Base-by-base conservation (phyloP, 2,113 vertebrate species). In the Axis porcinus region DNA sequence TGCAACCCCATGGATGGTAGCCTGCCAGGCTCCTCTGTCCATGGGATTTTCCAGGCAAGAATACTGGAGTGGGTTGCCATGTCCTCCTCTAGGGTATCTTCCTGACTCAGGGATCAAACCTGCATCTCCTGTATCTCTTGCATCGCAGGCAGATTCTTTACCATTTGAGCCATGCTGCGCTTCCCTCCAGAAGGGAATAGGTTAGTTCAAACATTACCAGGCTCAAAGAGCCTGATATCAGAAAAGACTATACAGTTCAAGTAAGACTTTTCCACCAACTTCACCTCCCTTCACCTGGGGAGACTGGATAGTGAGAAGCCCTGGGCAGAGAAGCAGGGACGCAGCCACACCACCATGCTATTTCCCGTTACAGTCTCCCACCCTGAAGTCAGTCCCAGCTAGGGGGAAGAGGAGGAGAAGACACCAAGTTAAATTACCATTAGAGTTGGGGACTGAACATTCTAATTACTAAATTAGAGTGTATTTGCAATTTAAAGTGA, bases 401-500 rank as follows among this genome's bases (percentile, higher is more conserved):
- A 25, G 23, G n/a, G 25, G 10, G 16, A 43, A 11, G 25, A 40
- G 10, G 6, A 74, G 64, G 13, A 79, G 86, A 94, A 79, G 74
- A 67, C 27, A 30, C 52, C 15, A 40, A 82, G 9, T 30, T 64
- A 58, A 91, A 91, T 90, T 27, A 96, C 57, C 21, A 25, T 74
- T 67, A 58, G 81, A 90, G 21, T 93, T 81, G 54, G 47, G 30
- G 64, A n/a, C 82, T 79, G 33, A 89, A 62, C 54, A 60, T 64
- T 87, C 64, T 89, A 89, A 95, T 86, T 40, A 88, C 62, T 94
- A 91, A 93, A 93, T 74, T 19, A 93, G 83, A 57, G 33, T 78
- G 8, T 27, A 16, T 64, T 70, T 95, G 81, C 40, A 55, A 58
- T 93, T 64, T 93, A 93, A 89, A 94, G 45, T 85, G 54, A 94